These are phyloP conservation scores for Proctacanthus coquilletti DNA, from an alignment of 1,140 invertebrate species.

Conservation along the genomic window DNA sequence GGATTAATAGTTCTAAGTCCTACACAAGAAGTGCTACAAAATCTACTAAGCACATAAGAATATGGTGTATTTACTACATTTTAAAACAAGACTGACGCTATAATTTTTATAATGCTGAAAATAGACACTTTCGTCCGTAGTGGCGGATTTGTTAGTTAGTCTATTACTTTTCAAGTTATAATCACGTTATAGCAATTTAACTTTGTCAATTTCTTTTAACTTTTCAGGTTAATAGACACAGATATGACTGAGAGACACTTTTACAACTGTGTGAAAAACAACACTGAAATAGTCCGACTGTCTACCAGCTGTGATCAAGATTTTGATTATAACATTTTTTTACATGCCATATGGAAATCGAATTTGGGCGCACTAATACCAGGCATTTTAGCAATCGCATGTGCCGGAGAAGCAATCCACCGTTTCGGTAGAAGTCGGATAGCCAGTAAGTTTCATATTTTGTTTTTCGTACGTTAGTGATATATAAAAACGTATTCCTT, in stretches of 20 bases:
- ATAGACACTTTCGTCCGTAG: too few species aligned
- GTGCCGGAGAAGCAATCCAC: neutral
- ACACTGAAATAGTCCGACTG: constrained; percentile 31
- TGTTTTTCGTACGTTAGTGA: neutral
- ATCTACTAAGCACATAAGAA: too few species aligned
- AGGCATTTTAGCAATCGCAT: neutral
- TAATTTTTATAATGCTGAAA: too few species aligned
- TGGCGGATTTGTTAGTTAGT: too few species aligned
- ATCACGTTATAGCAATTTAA: neutral
- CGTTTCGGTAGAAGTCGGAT: neutral
- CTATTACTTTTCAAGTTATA: too few species aligned
- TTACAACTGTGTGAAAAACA: constrained; percentile 30
- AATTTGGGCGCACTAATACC: constrained; percentile 1
- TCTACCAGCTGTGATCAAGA: constrained; percentile 21
- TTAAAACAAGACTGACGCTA: too few species aligned
- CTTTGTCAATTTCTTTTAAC: constrained; percentile 8
- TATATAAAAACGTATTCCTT: neutral
- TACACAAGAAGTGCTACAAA: too few species aligned
- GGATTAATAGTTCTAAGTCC: too few species aligned
- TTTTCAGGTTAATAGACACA: constrained; percentile 34
- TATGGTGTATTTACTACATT: too few species aligned
- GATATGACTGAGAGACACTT: constrained; percentile 34
- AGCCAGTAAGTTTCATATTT: constrained; percentile 1
- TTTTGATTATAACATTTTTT: constrained; percentile 29
- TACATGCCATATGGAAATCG: neutral